These are phyloP conservation scores for Rhabdomys dilectus DNA, from an alignment of 2,113 vertebrate genomes.

Conservation along the genomic window DNA sequence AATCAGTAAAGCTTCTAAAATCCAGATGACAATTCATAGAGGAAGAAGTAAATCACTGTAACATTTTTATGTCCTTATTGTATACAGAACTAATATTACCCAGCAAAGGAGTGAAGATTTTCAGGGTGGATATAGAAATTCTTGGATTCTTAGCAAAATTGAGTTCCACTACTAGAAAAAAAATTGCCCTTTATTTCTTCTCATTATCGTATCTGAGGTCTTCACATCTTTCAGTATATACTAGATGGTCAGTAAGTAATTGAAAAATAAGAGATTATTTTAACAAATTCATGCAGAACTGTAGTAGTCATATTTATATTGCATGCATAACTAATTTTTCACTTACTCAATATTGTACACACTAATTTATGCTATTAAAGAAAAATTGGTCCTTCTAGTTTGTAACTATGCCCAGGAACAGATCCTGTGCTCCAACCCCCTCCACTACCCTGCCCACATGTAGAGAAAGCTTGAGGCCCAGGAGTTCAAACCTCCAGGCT, in stretches of 20 bases:
- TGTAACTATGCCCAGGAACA: too few relatives aligned
- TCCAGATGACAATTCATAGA: background rate
- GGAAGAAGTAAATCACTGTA: background rate
- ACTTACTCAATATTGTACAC: background rate
- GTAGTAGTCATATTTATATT: background rate
- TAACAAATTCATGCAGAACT: background rate
- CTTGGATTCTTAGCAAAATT: background rate
- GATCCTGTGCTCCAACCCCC: too few relatives aligned
- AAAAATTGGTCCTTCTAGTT: too few relatives aligned
- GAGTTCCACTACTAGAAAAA: background rate
- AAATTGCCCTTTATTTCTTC: background rate
- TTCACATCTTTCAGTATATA: background rate
- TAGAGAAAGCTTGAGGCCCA: too few relatives aligned
- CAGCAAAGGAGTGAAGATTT: background rate
- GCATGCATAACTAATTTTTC: background rate
- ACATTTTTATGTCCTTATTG: background rate
- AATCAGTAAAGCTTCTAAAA: background rate
- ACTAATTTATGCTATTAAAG: background rate
- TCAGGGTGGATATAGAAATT: background rate
- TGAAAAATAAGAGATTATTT: background rate
- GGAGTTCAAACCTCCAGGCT: too few relatives aligned
- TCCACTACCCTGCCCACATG: too few relatives aligned
- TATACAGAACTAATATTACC: background rate
- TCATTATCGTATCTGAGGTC: background rate
- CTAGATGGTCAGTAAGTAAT: background rate